Percentiles rank a stretch among this genome's conserved stretches.
Conservation (phyloP, 2,888 invertebrate species). For the Phrixothrix hirtus region DNA sequence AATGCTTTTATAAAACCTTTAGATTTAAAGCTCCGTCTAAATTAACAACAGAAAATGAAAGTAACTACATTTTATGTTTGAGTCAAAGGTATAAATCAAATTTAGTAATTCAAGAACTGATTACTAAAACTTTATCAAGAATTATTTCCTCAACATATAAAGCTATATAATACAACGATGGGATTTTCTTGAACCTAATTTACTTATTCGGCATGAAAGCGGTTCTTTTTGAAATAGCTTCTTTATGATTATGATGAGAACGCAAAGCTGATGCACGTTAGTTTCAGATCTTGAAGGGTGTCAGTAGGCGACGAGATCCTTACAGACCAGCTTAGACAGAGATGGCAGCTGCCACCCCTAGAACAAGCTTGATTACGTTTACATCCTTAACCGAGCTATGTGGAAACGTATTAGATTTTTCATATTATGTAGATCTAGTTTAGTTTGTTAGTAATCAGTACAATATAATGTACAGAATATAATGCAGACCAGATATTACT, state of each 20-base stretch:
- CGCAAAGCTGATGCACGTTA: constrained; percentile 32
- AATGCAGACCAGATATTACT: no score
- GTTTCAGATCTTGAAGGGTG: constrained; percentile 22
- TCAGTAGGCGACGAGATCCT: constrained; percentile 31
- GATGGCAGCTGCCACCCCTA: constrained; percentile 17
- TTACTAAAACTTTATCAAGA: constrained; percentile 9
- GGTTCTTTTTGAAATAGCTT: constrained; percentile 22
- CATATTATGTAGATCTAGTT: not conserved
- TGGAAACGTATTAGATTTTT: constrained; percentile 11
- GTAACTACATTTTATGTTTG: no score
- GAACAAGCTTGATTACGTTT: constrained; percentile 25
- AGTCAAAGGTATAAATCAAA: no score
- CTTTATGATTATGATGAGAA: constrained; percentile 25
- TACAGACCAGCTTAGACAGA: constrained; percentile 28
- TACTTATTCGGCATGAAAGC: constrained; percentile 8
- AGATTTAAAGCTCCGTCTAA: no score
- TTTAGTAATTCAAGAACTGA: not conserved
- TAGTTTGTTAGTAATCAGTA: no score
- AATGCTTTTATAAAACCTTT: no score
- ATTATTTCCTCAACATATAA: constrained; percentile 8
- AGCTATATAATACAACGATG: constrained; percentile 6
- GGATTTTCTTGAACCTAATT: constrained; percentile 15
- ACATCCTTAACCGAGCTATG: constrained; percentile 16
- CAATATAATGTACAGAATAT: no score
- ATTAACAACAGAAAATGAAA: no score